Base-by-base conservation (phyloP, 2,888 invertebrate species). In the Lasioglossum calceatum region DNA sequence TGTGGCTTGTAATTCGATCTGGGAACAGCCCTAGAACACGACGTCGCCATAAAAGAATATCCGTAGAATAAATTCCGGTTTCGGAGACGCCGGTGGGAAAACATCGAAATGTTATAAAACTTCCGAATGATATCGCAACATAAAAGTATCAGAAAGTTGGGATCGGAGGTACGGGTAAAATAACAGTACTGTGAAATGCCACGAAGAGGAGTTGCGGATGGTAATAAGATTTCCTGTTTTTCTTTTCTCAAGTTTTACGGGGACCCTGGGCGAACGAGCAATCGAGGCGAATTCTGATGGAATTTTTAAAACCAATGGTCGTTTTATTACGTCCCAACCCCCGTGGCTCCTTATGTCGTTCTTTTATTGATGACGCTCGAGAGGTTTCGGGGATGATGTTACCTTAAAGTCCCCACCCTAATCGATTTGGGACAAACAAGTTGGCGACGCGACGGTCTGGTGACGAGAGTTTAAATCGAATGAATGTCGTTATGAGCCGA, bases 351-450 rank as follows among this genome's bases (percentile, higher is more conserved):
- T 16, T n/a, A 5, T 32, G n/a, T 32, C 14, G n/a, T 54, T 67
- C 32, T 78, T 74, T 19, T 32, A 27, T 50, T 23, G 32, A 27
- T 42, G 12, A 54, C 23, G 32, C 42, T 39, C 64, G 50, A 50
- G 50, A 50, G 27, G 58, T 81, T 82, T 78, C 67, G 73, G n/a
- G 73, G 44, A 73, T 74, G 79, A 79, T 74, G 54, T 82, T 67
- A 82, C 54, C 50, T 71, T 54, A 67, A 73, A 67, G 72, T 82
- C 50, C 2, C 19, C 73, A 73, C 78, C 79, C 73, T 79, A 73
- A 79, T 82, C 78, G 82, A 82, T 82, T 78, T 79, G 50, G 42
- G 32, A 64, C 36, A 79, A 78, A 82, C 72, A 79, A 79, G 42
- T 73, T 61, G 73, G 23, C 14, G 82, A 47, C 47, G 47, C 47